Base-by-base conservation (phyloP, 2,888 invertebrate species). In the Drosophila formosana region DNA sequence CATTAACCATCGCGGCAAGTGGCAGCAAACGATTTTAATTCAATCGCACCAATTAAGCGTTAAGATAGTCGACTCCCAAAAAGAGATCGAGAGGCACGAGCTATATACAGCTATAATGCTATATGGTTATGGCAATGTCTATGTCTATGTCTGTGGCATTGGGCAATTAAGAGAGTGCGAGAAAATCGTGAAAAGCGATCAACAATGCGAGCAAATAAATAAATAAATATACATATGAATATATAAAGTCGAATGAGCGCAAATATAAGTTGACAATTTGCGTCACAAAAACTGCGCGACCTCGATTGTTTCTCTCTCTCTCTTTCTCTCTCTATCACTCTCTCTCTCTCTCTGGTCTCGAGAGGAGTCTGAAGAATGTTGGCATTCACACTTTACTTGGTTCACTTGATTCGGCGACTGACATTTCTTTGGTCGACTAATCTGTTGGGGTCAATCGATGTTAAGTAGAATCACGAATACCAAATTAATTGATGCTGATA, bases 381-480 rank as follows among this genome's bases (percentile, higher is more conserved):
- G 64, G 47, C 55, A 34, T 56, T 56, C 55, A 56, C 55, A 56
- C 55, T 55, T 55, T 32, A 45, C 55, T 62, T 52, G 60, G 37
- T 50, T 37, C 32, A 37, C 28, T 43, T 47, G 66, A 18, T 57
- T 45, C 64, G 63, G 60, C 75, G 68, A 51, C 25, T 63, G 71
- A 75, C 72, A 71, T 67, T 74, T 77, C 80, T 69, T 79, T 58
- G 62, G 71, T 78, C 76, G 85, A 91, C 91, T 92, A 92, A 92
- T 92, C 92, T 92, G 92, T 89, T 88, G 87, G 84, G 93, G 93
- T 93, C 93, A 93, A 93, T 92, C 93, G 92, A 93, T 92, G 93
- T 93, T 93, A 93, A 93, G 92, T 93, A 92, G 92, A 93, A 93
- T 92, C 93, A 93, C 93, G 93, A 92, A 93, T 92, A 92, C 91